Base-by-base conservation (phyloP, 2,113 vertebrate species). In the Nerophis lumbriciformis region DNA sequence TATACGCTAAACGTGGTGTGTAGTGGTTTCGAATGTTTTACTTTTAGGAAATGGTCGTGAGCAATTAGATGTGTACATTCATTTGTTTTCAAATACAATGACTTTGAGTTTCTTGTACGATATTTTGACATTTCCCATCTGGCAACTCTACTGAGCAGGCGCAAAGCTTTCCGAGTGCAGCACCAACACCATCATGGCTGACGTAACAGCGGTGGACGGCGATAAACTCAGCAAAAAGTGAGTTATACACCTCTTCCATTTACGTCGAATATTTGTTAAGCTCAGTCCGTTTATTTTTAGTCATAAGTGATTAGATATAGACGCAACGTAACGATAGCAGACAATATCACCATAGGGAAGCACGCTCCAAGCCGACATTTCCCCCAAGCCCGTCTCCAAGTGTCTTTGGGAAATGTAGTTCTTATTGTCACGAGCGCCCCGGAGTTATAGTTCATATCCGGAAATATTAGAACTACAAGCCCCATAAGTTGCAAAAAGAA, bases 141-240 rank as follows among this genome's bases (percentile, higher is more conserved):
- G 28, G 28, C 28, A 28, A 28, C 28, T 28, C 28, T 21, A 13
- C 13, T 0, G 16, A 28, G 39, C 71, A 28, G 63, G 16, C 58
- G 4, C 69, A 15, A 47, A 15, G 38, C 72, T 68, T 79, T 81
- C 53, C 0, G 57, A 49, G 36, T 28, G 14, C 61, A 51, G 49
- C 50, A 38, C 37, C 50, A 63, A 65, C 88, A 85, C 39, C 38
- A 57, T 12, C 82, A 92, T 92, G 90, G 90, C 88, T 16, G 90
- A 92, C 72, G 82, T 81, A 57, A 78, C 77, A 59, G 64, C 59
- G 11, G 71, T 9, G 65, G 85, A 89, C 53, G 89, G 59, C 48
- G 90, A 81, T 4, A 87, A 88, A 85, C 78, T 90, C 83, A 92
- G 90, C 82, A 92, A 92, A 88, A 92, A 91, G 90, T 92, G 69